Conservation (phyloP, 92 coral and sea anemone genomes). For the Porites rus region DNA sequence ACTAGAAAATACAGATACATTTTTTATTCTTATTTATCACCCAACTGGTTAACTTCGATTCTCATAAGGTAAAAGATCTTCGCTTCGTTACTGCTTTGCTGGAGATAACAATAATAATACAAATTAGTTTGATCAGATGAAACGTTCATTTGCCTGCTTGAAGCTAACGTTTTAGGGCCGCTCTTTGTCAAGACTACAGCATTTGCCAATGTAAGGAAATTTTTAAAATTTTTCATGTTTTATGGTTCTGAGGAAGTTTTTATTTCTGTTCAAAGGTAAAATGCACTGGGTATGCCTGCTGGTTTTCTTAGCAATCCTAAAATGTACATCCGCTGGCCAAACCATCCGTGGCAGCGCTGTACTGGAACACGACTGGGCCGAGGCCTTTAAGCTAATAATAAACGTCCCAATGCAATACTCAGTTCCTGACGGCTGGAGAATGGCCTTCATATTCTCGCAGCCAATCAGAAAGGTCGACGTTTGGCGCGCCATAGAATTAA, state of each 20-base stretch:
- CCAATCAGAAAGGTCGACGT: constrained; percentile 38
- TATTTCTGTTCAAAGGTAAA: constrained; percentile 5
- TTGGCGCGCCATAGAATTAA: constrained; percentile 26
- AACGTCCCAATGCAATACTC: constrained; percentile 18
- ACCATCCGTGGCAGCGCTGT: constrained; percentile 18
- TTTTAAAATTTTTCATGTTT: too few relatives aligned
- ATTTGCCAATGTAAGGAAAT: too few relatives aligned
- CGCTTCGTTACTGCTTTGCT: too few relatives aligned
- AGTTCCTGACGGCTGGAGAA: constrained; percentile 49
- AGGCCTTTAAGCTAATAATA: constrained; percentile 44
- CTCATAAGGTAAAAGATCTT: too few relatives aligned
- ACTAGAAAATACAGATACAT: not conserved
- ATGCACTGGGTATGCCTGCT: constrained; percentile 16
- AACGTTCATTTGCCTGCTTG: too few relatives aligned
- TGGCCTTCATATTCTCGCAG: constrained; percentile 32
- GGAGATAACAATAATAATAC: too few relatives aligned
- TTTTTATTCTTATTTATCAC: too few relatives aligned
- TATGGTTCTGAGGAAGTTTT: too few relatives aligned
- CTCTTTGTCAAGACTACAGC: too few relatives aligned
- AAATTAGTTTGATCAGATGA: too few relatives aligned
- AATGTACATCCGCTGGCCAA: constrained; percentile 20
- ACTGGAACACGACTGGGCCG: constrained; percentile 53
- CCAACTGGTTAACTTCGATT: too few relatives aligned
- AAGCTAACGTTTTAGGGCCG: too few relatives aligned
- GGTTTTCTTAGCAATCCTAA: not conserved